Conservation (phyloP, 2,888 invertebrate genomes). For the Macropis europaea region DNA sequence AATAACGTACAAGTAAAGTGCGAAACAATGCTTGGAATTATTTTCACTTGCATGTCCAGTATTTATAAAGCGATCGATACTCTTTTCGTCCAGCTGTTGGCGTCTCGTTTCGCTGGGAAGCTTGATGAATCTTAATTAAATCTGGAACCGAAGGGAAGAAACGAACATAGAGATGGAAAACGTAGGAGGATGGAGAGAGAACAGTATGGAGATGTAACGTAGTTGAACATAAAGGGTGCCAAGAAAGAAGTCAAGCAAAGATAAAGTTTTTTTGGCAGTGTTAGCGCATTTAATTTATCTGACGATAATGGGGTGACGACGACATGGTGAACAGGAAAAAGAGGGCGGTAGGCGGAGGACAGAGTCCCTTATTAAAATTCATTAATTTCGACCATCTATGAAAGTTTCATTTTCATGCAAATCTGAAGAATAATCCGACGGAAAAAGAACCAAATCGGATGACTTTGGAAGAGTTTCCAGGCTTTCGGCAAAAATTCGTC, state of each 20-base stretch:
- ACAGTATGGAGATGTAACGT: slow-evolving; percentile 2
- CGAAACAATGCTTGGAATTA: not conserved
- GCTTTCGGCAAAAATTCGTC: slow-evolving; percentile 40
- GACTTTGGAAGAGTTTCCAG: slow-evolving; percentile 56
- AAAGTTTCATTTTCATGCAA: slow-evolving; percentile 79
- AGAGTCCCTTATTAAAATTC: slow-evolving; percentile 77
- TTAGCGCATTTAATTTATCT: slow-evolving; percentile 66
- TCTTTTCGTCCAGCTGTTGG: slow-evolving; percentile 28
- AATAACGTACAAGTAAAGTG: no score
- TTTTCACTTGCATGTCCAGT: slow-evolving; percentile 1
- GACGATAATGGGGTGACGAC: slow-evolving; percentile 59
- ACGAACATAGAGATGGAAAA: no score
- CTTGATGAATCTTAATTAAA: slow-evolving; percentile 45
- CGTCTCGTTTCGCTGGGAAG: slow-evolving; percentile 3
- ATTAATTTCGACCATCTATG: slow-evolving; percentile 77
- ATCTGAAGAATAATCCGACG: slow-evolving; percentile 69
- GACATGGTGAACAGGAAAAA: slow-evolving; percentile 50
- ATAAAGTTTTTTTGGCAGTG: slow-evolving; percentile 44
- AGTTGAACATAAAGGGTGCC: slow-evolving; percentile 27
- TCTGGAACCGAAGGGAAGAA: slow-evolving; percentile 4
- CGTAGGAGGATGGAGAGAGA: not conserved
- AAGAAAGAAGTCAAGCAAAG: slow-evolving; percentile 11
- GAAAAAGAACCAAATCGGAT: slow-evolving; percentile 60
- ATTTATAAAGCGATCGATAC: slow-evolving; percentile 15
- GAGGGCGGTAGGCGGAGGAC: slow-evolving; percentile 45